These are phyloP conservation scores for Myrmophylax atrothorax DNA, from an alignment of 2,113 vertebrate species.

Conservation along the genomic window DNA sequence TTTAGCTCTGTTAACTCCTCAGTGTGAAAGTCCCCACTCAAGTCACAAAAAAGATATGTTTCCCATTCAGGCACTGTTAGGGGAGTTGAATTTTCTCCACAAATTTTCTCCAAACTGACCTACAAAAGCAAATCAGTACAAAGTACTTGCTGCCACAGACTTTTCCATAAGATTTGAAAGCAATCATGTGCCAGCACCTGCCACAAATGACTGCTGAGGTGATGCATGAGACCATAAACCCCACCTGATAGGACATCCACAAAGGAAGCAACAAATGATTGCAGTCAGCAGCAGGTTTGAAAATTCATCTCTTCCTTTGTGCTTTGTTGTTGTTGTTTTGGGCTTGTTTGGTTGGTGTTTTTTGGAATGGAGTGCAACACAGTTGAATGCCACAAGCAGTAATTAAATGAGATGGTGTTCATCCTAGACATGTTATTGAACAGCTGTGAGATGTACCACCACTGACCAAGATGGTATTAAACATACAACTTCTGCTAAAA, in stretches of 20 bases:
- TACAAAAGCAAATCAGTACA: not conserved
- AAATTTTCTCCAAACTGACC: not conserved
- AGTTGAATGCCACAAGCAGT: not conserved
- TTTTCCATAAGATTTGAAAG: not conserved
- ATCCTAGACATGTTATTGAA: not conserved
- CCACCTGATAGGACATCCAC: not conserved
- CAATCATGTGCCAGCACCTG: not conserved
- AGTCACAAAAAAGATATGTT: not conserved
- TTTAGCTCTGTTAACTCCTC: not conserved
- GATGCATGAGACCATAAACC: not conserved
- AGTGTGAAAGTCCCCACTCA: not conserved
- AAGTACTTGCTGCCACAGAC: not conserved
- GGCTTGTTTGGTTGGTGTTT: not conserved
- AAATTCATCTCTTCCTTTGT: not conserved
- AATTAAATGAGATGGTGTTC: not conserved
- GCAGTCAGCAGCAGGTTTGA: not conserved
- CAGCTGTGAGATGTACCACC: not conserved
- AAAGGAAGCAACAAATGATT: not conserved
- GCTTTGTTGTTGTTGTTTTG: too few species aligned
- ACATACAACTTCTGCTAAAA: rapidly evolving
- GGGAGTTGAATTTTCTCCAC: not conserved
- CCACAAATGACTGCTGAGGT: not conserved
- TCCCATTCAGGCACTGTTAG: not conserved
- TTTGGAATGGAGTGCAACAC: not conserved
- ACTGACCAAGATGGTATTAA: too few species aligned